Evolutionary conservation across 2,113 vertebrate species (phyloP).

Genomic region (Platysteira castanea): DNA sequence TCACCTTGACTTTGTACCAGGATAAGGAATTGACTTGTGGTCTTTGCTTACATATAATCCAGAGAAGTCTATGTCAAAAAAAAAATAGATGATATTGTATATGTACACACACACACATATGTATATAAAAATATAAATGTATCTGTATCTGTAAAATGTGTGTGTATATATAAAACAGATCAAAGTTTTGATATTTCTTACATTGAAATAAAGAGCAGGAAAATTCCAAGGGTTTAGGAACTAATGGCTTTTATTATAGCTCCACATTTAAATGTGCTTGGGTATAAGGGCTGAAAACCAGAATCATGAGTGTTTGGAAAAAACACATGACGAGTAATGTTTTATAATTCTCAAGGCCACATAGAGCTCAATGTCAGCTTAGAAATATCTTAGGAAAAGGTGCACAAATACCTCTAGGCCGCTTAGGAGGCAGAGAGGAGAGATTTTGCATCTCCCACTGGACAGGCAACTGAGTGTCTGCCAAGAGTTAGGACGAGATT

Average conservation of each 20-base stretch:
- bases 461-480: not conserved
- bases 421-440: not conserved
- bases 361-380: not conserved
- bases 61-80: not conserved
- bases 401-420: not conserved
- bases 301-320: not conserved
- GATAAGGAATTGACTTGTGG: not conserved
- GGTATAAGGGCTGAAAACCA: not conserved
- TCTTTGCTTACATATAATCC: not conserved
- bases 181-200: not conserved
- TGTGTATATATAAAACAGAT: not conserved
- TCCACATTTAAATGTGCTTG: not conserved
- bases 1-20: not conserved
- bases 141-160: not conserved
- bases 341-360: fast-evolving
- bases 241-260: not conserved
- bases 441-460: not conserved
- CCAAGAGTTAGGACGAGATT: not conserved
- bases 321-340: fast-evolving
- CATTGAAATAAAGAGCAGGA: not conserved
- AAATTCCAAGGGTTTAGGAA: not conserved
- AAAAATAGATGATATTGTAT: not conserved
- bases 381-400: not conserved
- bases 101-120: not conserved
- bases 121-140: fast-evolving